Percentiles rank a stretch among this genome's conserved stretches.
Conservation (phyloP, 2,797 vertebrate genomes). For the Pseudopleuronectes americanus region DNA sequence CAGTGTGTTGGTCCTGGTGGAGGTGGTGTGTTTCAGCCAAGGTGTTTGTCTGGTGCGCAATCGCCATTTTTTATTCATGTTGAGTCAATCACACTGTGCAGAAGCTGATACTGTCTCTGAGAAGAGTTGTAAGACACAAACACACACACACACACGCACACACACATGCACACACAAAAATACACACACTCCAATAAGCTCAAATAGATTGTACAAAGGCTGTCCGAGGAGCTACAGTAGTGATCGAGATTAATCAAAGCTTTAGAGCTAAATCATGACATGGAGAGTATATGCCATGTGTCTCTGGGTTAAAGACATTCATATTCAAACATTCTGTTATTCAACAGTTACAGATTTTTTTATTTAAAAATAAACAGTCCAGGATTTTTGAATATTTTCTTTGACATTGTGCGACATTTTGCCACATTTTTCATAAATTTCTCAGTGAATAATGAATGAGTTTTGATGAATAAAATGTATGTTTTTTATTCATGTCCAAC, state of each 20-base stretch:
- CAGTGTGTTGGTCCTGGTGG: slow-evolving; percentile 35
- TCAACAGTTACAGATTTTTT: too few relatives aligned
- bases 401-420: too few relatives aligned
- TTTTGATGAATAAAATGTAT: too few relatives aligned
- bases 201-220: slow-evolving; percentile 2
- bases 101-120: slow-evolving; percentile 44
- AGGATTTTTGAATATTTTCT: too few relatives aligned
- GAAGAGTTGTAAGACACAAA: slow-evolving; percentile 6
- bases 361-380: too few relatives aligned
- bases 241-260: not conserved
- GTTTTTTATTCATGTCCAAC: too few relatives aligned
- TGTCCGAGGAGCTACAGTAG: not conserved
- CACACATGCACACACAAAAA: too few relatives aligned
- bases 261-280: not conserved
- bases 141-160: slow-evolving; percentile 3
- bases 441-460: too few relatives aligned
- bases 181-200: slow-evolving; percentile 2
- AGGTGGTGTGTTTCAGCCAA: slow-evolving; percentile 29
- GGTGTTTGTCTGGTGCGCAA: slow-evolving; percentile 37
- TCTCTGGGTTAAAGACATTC: too few relatives aligned
- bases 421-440: too few relatives aligned
- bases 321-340: too few relatives aligned
- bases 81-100: slow-evolving; percentile 44
- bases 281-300: too few relatives aligned
- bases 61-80: slow-evolving; percentile 46